These are phyloP conservation scores for Mesocentrotus franciscanus DNA, from an alignment of 53 echinoderm and acorn worm species.

Conservation along the genomic window DNA sequence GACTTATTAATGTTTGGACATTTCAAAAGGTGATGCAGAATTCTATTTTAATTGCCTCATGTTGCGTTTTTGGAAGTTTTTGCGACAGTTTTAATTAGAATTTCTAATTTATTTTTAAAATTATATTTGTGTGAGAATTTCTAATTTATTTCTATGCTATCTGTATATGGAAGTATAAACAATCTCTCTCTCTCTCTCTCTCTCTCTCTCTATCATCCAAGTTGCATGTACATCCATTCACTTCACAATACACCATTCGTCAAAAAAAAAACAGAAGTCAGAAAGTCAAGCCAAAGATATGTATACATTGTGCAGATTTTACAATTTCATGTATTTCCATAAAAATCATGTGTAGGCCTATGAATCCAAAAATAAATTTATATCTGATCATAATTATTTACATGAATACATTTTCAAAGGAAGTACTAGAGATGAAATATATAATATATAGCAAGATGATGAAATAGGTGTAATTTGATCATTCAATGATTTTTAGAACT, in stretches of 20 bases:
- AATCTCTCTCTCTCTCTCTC: background rate
- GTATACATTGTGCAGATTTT: background rate
- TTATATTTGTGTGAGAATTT: too few species aligned
- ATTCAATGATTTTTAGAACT: too few species aligned
- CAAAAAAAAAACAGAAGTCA: background rate
- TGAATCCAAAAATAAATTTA: background rate
- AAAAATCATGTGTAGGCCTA: background rate
- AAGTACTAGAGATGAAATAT: background rate
- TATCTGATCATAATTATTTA: background rate
- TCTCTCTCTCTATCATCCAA: slow-evolving; percentile 10
- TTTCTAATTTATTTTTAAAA: too few species aligned
- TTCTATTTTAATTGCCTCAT: too few species aligned
- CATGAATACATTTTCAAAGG: background rate
- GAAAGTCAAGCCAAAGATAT: background rate
- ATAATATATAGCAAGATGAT: too few species aligned
- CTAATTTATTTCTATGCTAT: too few species aligned
- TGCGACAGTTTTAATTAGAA: too few species aligned
- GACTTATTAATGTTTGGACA: too few species aligned
- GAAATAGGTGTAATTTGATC: too few species aligned
- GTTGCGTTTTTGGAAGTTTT: too few species aligned
- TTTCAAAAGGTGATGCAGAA: background rate
- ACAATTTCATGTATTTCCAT: background rate
- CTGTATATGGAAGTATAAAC: background rate
- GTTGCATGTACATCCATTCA: background rate
- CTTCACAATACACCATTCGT: background rate